These are phyloP conservation scores for Ctenosaura bakeri DNA, from an alignment of 2,797 vertebrate species.

Conservation along the genomic window DNA sequence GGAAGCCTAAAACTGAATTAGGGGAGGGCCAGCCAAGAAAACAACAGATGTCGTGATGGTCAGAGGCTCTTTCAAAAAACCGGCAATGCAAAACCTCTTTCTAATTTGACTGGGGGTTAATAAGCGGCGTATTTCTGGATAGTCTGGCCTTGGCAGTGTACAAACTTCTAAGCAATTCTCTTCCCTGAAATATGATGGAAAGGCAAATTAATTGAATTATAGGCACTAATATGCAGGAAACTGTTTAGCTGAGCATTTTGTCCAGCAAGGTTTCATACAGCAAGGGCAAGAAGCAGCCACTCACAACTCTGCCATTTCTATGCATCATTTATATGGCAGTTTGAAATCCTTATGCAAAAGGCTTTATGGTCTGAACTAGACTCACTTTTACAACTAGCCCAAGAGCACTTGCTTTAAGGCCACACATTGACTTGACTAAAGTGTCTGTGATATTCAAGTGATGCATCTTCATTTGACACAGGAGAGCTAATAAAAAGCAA, in stretches of 20 bases:
- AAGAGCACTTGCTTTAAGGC: not conserved
- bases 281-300: slow-evolving; percentile 24
- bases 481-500: no score
- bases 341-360: not conserved
- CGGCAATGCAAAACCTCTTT: slow-evolving; percentile 34
- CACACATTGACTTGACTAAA: not conserved
- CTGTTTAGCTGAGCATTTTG: slow-evolving; percentile 18
- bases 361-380: no score
- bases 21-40: slow-evolving; percentile 45
- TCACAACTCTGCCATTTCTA: not conserved
- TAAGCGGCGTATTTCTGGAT: slow-evolving; percentile 33
- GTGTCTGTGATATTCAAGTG: not conserved
- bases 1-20: slow-evolving; percentile 56
- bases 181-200: slow-evolving; percentile 29
- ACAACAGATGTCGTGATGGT: slow-evolving; percentile 40
- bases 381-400: not conserved
- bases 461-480: not conserved
- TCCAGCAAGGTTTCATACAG: slow-evolving; percentile 20
- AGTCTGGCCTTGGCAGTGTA: not conserved
- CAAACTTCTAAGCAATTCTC: slow-evolving; percentile 10
- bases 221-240: slow-evolving; percentile 19
- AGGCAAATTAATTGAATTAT: slow-evolving; percentile 35
- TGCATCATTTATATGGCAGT: slow-evolving; percentile 15
- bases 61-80: slow-evolving; percentile 29
- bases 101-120: slow-evolving; percentile 47